phyloP scores from a whole-genome alignment of 2,888 invertebrate genomes.

The Odontothrips loti region DNA sequence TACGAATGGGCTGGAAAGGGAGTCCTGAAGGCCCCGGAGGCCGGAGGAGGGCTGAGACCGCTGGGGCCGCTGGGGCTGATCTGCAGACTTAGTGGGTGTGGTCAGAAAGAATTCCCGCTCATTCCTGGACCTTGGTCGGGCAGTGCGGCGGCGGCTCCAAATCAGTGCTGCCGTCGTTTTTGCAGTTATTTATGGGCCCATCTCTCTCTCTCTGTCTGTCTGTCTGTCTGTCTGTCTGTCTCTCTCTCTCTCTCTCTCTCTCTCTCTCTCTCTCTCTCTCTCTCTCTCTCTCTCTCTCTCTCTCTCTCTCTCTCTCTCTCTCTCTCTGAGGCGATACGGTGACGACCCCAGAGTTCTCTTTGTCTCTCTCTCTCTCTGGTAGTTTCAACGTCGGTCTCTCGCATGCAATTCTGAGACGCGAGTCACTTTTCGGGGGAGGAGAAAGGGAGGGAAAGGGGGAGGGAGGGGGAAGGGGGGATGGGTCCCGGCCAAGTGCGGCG shows the following conservation, averaged over 20 bases:
- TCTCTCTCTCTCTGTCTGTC: background rate
- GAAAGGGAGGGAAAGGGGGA: background rate
- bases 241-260: too few relatives aligned
- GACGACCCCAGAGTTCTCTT: background rate
- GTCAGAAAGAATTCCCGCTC: slow-evolving; percentile 6
- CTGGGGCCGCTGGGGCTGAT: too few relatives aligned
- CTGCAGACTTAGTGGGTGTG: background rate
- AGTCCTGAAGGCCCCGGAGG: too few relatives aligned
- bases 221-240: background rate
- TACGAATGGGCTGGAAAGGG: too few relatives aligned
- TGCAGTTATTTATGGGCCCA: background rate
- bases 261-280: too few relatives aligned
- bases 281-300: background rate
- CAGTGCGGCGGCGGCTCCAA: background rate
- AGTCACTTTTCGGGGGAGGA: background rate
- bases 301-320: too few relatives aligned
- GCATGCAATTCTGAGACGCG: slow-evolving; percentile 18
- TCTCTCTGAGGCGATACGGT: too few relatives aligned
- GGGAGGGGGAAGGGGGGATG: background rate
- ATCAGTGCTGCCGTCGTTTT: background rate
- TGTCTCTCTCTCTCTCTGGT: background rate
- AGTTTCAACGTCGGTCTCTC: background rate
- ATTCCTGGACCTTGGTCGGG: background rate
- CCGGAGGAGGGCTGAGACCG: too few relatives aligned
- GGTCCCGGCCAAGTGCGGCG: background rate